Conservation (phyloP, 92 coral and sea anemone species). For the Phenganax marumi region DNA sequence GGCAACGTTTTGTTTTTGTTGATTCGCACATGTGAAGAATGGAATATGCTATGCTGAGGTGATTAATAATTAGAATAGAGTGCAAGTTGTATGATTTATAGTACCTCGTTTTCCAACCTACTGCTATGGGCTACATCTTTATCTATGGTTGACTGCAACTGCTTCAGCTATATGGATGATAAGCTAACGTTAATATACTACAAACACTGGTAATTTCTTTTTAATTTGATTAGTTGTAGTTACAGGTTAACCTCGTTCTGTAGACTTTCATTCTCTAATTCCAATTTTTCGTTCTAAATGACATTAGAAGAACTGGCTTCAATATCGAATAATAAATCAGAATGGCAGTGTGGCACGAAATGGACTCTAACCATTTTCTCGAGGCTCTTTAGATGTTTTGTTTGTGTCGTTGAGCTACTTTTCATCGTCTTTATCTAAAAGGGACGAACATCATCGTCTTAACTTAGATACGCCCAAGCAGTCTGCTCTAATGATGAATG, state of each 20-base stretch:
- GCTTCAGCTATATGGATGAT: constrained; percentile 10
- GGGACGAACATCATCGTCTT: neutral
- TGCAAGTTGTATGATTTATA: neutral
- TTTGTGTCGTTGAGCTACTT: constrained; percentile 65
- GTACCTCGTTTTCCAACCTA: constrained; percentile 48
- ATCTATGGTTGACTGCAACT: constrained; percentile 31
- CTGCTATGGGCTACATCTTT: constrained; percentile 29
- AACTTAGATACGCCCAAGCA: neutral
- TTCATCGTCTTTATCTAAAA: constrained; percentile 64
- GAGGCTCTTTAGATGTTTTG: constrained; percentile 60
- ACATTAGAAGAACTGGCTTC: neutral
- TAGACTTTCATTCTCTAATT: constrained; percentile 41
- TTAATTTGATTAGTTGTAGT: neutral
- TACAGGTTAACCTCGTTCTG: constrained; percentile 13
- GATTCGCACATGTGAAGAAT: neutral
- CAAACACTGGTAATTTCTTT: constrained; percentile 57
- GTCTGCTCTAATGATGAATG: neutral
- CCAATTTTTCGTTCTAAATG: constrained; percentile 30
- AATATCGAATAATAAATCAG: no score
- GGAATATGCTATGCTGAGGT: neutral
- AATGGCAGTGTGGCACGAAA: neutral
- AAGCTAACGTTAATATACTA: neutral
- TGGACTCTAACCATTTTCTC: constrained; percentile 64
- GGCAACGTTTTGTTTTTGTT: neutral
- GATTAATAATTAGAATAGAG: neutral